Evolutionary conservation across 2,888 invertebrate species (phyloP), one percentile per base, ranked within the genome.

Genomic region (Mesoligia furuncula): DNA sequence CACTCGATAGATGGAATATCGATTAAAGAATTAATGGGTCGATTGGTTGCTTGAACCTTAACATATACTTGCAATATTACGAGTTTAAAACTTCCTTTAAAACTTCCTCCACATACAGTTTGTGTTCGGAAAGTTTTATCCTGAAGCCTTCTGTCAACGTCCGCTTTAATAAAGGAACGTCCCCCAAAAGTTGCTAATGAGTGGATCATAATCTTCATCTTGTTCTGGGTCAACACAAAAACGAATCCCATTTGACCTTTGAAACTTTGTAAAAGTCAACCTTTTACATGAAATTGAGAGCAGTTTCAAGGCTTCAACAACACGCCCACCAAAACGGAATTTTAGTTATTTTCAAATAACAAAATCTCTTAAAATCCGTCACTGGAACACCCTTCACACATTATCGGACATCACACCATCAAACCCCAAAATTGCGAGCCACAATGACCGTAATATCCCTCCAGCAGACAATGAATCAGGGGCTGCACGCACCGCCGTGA

Each of bases 381-480:
- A 79, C 65, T 36, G 48, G 62, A 64, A 61, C 51, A 85, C 65
- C 69, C 66, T 85, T 84, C 74, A 84, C 85, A 78, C 78, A 73
- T 75, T 82, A 82, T 79, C 73, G 73, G 82, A 73, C 70, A 71
- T 73, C 75, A 66, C 73, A 64, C 75, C 67, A 67, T 82, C 82
- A 85, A 85, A 67, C 57, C 17, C 73, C 27, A 31, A 45, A 65
- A 72, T 77, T 75, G 74, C 75, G 65, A 70, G 51, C 77, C 85
- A 68, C 82, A 81, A 75, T 75, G 79, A 64, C 83, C 73, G 82
- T 82, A 76, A 82, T 79, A 84, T 85, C 70, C 81, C 73, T 84
- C 62, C 66, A 42, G 70, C 81, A 51, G 77, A 72, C 85, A 75
- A 85, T 86, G 85, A 85, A 85, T 87, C 85, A 85, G 74, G 45